A percentile compares a stretch with the other conserved stretches of the same genome.
Evolutionary conservation across 2,888 invertebrate species (phyloP).

Genomic region (Acrocyrtus sp.): DNA sequence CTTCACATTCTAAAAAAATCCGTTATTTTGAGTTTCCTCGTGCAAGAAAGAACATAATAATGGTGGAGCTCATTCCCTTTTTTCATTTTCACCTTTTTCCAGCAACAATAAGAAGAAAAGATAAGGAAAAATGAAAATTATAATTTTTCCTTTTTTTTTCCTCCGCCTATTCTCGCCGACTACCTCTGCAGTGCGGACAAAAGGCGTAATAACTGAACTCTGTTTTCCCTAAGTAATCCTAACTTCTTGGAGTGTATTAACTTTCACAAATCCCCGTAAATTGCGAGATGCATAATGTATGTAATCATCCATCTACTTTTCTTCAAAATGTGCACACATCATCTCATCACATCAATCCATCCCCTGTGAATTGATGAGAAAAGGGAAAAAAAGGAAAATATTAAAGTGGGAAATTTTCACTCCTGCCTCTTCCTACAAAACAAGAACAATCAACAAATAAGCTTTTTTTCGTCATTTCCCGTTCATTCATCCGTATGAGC

Average conservation of each 20-base stretch:
- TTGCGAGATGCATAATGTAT: conserved; percentile 40
- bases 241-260: background rate
- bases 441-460: no score
- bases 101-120: background rate
- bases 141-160: conserved; percentile 35
- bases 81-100: background rate
- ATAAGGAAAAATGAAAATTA: conserved; percentile 6
- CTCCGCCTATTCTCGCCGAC: background rate
- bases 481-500: no score
- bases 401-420: no score
- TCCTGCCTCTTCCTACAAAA: no score
- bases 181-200: background rate
- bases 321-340: no score
- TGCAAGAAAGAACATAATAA: no score
- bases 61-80: background rate
- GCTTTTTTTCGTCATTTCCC: no score
- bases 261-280: conserved; percentile 4
- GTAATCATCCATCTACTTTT: conserved; percentile 29
- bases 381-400: background rate
- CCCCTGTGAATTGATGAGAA: background rate
- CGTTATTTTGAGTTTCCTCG: conserved; percentile 4
- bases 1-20: background rate
- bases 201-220: background rate
- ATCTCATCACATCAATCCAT: conserved; percentile 1
- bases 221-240: background rate